Percentiles rank a stretch among this genome's conserved stretches.
phyloP scores from a whole-genome alignment of 2,797 vertebrate genomes.

The Zalophus californianus region DNA sequence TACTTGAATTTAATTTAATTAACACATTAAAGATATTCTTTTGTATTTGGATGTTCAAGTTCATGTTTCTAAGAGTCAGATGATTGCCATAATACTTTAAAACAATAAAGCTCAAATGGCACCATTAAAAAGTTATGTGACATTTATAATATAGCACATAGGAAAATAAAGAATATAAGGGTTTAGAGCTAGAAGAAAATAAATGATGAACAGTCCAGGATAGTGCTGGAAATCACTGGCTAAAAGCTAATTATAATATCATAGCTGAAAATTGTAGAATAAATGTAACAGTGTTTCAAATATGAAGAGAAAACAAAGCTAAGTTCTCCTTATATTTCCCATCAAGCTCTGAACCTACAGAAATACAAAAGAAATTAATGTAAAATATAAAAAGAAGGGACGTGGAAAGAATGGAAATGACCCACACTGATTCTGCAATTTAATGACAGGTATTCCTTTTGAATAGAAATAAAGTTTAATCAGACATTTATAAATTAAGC shows the following conservation, averaged over 20 bases:
- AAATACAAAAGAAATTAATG: background rate
- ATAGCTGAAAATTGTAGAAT: background rate
- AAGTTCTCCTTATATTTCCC: background rate
- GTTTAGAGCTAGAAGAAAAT: background rate
- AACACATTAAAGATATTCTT: background rate
- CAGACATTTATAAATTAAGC: background rate
- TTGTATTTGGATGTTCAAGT: background rate
- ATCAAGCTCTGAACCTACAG: background rate
- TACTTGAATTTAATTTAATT: no score
- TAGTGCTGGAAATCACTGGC: background rate
- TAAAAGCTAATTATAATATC: background rate
- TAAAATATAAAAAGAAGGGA: background rate
- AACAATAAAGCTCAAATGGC: background rate
- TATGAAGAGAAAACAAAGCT: background rate
- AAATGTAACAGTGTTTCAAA: background rate
- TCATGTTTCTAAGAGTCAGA: background rate
- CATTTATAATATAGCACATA: background rate
- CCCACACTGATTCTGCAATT: background rate
- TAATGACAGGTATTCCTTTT: background rate
- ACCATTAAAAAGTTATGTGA: background rate
- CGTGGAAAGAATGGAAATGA: background rate
- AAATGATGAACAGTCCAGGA: background rate
- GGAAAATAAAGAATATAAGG: background rate
- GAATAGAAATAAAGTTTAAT: background rate
- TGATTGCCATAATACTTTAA: background rate